These are phyloP conservation scores for Lontra canadensis DNA, from an alignment of 2,113 vertebrate species.

Conservation along the genomic window DNA sequence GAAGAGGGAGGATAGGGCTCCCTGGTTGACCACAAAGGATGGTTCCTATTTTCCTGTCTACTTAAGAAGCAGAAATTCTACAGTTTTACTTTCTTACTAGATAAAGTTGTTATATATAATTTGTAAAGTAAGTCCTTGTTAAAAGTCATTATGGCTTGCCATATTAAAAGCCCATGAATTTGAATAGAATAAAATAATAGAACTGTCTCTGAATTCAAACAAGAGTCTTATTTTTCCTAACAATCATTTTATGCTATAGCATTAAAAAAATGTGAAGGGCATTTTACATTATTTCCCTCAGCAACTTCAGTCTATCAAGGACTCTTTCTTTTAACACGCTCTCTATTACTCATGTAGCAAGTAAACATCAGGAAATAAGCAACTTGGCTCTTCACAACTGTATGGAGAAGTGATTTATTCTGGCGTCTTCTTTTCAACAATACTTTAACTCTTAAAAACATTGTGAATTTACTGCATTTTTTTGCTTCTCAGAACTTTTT, in stretches of 20 bases:
- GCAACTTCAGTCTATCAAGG: background rate
- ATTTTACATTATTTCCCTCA: background rate
- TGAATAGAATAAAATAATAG: background rate
- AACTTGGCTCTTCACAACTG: background rate
- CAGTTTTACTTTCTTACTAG: background rate
- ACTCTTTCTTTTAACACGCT: background rate
- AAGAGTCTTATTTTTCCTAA: background rate
- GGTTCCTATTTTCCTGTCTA: background rate
- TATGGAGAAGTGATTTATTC: background rate
- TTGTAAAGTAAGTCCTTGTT: background rate
- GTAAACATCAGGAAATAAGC: slow-evolving; percentile 6
- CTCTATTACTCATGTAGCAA: background rate
- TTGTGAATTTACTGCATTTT: background rate
- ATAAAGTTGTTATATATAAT: background rate
- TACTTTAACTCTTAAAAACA: background rate
- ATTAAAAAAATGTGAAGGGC: background rate
- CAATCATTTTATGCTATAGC: background rate
- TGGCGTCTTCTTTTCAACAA: background rate
- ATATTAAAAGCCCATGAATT: background rate
- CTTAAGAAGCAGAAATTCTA: background rate
- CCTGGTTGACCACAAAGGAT: background rate
- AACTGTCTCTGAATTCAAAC: background rate
- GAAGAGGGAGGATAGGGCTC: background rate
- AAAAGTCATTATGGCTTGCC: background rate
- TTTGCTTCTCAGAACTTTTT: background rate